Evolutionary conservation across 2,113 vertebrate species (phyloP), one percentile per base, ranked within the genome.

Genomic region (Heliornis fulica): DNA sequence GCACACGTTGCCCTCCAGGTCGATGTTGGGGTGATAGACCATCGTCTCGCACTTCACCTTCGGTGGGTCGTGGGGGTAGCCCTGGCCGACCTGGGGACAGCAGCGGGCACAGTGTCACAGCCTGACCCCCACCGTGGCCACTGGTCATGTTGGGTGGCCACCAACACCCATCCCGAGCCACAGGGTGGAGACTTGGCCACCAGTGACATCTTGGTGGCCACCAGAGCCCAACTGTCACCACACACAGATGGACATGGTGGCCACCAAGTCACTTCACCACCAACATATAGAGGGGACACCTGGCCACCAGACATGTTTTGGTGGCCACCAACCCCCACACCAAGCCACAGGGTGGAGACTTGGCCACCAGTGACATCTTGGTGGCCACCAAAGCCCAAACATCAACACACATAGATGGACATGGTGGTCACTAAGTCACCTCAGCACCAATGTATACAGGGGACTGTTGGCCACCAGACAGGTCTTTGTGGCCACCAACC

Each of bases 21-120:
- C 99, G 95, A 99, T 99, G 98, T 99, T 99, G 93, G 99, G 99
- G 95, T 99, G 99, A 95, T 99, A 99, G 40, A 99, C 99, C 99
- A 99, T 99, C 1, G 99, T 99, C 96, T 99, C 99, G 59, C 99
- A 99, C 97, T 99, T 99, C 56, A 99, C 99, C 97, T 99, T 99
- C 3, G 99, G 99, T 16, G 99, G 99, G 95, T 99, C 99, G 66
- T 99, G 99, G 31, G 99, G 99, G 94, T 99, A 99, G 82, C 99
- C 99, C 97, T 99, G 99, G 96, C 99, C 99, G 60, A 99, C 99
- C 99, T 99, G 94, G 13, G 89, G 19, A 45, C 7, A 46, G 29
- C 20, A 46, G 11, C 2, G 6, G 41, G 31, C 36, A 32, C 48
- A 12, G 26, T 1, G 13, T 71, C 50, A 56, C 6, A 1, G 21